Conservation (phyloP, 2,113 vertebrate species). For the Passer domesticus region DNA sequence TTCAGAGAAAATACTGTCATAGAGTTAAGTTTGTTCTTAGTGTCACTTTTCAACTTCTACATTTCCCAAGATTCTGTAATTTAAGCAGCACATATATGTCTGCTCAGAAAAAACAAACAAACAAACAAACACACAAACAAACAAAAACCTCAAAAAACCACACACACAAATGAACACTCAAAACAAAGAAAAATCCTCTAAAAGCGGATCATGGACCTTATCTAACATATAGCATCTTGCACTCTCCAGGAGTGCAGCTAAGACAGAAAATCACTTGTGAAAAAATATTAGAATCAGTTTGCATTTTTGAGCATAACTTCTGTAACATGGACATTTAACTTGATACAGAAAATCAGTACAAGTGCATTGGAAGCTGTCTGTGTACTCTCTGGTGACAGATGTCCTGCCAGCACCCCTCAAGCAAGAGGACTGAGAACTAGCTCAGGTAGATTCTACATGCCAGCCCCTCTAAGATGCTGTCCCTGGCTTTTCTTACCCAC, state of each 20-base stretch:
- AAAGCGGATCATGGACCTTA: neutral
- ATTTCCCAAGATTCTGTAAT: neutral
- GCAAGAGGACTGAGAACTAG: neutral
- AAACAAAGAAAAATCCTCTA: neutral
- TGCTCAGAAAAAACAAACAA: neutral
- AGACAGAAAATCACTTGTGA: neutral
- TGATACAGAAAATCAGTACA: neutral
- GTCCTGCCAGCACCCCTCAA: neutral
- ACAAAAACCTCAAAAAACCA: fast-evolving
- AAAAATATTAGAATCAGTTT: neutral
- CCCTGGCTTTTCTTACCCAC: neutral
- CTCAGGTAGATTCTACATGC: neutral
- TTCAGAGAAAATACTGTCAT: neutral
- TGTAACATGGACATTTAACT: fast-evolving
- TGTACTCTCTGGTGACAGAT: neutral
- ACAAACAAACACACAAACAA: neutral
- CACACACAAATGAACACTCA: neutral
- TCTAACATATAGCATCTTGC: neutral
- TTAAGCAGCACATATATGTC: neutral
- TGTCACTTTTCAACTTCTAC: neutral
- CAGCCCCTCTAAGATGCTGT: neutral
- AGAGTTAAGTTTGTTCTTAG: neutral
- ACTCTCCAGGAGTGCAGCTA: neutral
- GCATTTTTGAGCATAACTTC: neutral
- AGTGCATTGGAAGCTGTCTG: neutral